Evolutionary conservation across 2,797 vertebrate genomes (phyloP).

Genomic region (Phyllotis vaccarum): DNA sequence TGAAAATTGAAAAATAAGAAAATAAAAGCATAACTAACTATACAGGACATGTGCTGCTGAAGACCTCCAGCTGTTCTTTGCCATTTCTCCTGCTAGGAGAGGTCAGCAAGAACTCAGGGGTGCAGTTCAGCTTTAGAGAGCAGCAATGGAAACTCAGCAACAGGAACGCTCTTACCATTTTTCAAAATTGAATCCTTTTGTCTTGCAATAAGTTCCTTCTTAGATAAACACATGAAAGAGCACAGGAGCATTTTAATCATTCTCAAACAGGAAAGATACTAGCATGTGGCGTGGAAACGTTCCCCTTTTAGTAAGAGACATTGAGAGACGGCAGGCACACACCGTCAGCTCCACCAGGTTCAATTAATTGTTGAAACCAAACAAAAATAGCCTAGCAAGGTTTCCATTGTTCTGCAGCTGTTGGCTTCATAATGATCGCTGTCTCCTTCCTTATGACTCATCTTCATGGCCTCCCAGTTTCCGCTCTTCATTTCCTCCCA

Average conservation of each 20-base stretch:
- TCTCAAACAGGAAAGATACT: conserved; percentile 82
- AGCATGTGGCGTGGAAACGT: conserved; percentile 80
- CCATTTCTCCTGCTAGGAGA: conserved; percentile 27
- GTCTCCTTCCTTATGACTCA: conserved; percentile 84
- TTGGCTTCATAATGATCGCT: conserved; percentile 77
- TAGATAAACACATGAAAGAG: conserved; percentile 81
- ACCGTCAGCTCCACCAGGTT: conserved; percentile 82
- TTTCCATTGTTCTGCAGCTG: conserved; percentile 87
- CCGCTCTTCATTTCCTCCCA: conserved; percentile 86
- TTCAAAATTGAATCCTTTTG: conserved; percentile 51
- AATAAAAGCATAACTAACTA: background rate
- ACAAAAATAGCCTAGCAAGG: conserved; percentile 86
- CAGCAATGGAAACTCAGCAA: conserved; percentile 42
- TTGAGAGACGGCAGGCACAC: conserved; percentile 71
- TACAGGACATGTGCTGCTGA: background rate
- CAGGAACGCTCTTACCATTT: conserved; percentile 3
- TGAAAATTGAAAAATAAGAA: conserved; percentile 36
- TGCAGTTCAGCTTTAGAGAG: conserved; percentile 26
- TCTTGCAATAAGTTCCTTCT: conserved; percentile 54
- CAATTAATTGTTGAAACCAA: conserved; percentile 84
- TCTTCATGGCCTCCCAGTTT: conserved; percentile 79
- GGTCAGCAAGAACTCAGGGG: background rate
- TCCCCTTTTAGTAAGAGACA: conserved; percentile 80
- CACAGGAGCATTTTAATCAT: conserved; percentile 82
- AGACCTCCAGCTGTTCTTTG: conserved; percentile 32